These are phyloP conservation scores for Rhagoletis zephyria DNA, from an alignment of 1,140 invertebrate species.

Conservation along the genomic window DNA sequence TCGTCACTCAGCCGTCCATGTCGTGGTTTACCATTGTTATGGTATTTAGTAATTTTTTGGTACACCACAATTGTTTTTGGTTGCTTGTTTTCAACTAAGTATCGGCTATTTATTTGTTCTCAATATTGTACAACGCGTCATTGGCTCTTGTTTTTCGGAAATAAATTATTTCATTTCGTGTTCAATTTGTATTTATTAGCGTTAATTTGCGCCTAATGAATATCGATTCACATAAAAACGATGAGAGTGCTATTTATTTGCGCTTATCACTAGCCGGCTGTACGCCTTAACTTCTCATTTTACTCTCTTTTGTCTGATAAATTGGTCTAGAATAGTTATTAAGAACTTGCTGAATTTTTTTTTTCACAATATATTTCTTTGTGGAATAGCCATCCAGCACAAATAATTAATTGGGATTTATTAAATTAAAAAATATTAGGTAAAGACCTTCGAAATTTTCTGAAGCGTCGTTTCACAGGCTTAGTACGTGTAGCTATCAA, in stretches of 20 bases:
- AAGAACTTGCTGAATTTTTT: too few species aligned
- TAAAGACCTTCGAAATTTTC: too few species aligned
- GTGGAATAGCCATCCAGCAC: neutral
- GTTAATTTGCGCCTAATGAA: constrained; percentile 29
- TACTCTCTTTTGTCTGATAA: neutral
- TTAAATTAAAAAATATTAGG: neutral
- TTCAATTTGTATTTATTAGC: constrained; percentile 39
- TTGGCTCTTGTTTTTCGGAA: neutral
- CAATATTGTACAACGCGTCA: neutral
- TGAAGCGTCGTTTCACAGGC: too few species aligned
- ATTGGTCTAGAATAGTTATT: too few species aligned
- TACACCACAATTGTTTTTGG: neutral
- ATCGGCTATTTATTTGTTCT: too few species aligned
- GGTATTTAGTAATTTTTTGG: too few species aligned
- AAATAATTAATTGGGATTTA: neutral
- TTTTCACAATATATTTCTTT: neutral
- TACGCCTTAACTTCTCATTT: neutral
- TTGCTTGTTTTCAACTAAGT: neutral
- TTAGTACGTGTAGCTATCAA: too few species aligned
- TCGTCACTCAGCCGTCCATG: neutral
- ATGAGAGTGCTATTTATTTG: too few species aligned
- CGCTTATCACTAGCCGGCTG: neutral
- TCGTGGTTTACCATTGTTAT: neutral
- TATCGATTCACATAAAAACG: neutral
- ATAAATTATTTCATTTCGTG: constrained; percentile 35